phyloP scores from a whole-genome alignment of 2,888 invertebrate species.

The Drosophila anomalata region DNA sequence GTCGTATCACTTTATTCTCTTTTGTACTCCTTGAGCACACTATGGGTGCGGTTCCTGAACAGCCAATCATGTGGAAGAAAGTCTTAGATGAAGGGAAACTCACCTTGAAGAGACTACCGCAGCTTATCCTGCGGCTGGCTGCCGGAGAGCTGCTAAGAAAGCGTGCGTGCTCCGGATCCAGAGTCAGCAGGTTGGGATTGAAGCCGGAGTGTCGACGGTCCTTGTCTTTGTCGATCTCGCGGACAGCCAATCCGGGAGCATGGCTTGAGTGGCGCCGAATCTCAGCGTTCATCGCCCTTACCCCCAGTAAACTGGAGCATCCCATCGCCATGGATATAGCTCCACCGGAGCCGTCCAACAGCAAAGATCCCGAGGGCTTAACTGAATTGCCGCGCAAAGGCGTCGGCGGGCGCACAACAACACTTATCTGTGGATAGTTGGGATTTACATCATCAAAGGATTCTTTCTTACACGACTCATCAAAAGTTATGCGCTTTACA shows the following conservation, averaged over 20 bases:
- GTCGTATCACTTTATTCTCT: too few species aligned
- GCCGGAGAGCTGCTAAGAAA: constrained; percentile 91
- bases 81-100: constrained; percentile 66
- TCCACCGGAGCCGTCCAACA: constrained; percentile 81
- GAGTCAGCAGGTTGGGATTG: constrained; percentile 87
- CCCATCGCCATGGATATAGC: constrained; percentile 27
- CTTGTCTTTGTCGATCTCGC: constrained; percentile 84
- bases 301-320: constrained; percentile 68
- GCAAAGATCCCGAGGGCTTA: constrained; percentile 82
- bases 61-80: neutral
- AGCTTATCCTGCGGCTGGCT: constrained; percentile 94
- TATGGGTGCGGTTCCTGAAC: too few species aligned
- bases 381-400: constrained; percentile 87
- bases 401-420: constrained; percentile 90
- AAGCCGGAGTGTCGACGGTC: constrained; percentile 84
- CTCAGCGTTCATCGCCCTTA: constrained; percentile 80
- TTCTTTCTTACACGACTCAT: constrained; percentile 84
- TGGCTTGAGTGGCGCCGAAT: constrained; percentile 84
- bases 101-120: constrained; percentile 93
- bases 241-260: constrained; percentile 84
- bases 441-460: constrained; percentile 84
- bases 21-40: too few species aligned
- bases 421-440: constrained; percentile 88
- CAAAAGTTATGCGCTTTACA: constrained; percentile 84
- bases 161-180: constrained; percentile 87